A percentile compares a stretch with the other conserved stretches of the same genome.
phyloP scores from a whole-genome alignment of 2,113 vertebrate genomes.

The Bubo scandiacus region DNA sequence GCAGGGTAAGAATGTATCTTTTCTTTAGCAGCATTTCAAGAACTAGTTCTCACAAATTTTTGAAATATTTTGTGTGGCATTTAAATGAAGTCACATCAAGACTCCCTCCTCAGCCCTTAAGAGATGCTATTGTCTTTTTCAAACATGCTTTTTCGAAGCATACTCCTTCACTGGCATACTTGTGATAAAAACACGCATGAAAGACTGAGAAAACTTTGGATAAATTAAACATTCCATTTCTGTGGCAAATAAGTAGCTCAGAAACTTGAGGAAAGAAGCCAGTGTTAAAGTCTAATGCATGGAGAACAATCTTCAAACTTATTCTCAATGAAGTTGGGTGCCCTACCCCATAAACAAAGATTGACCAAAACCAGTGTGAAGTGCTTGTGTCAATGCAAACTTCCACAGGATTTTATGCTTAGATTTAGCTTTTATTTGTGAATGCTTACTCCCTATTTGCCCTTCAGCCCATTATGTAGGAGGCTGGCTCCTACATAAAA shows the following conservation, averaged over 20 bases:
- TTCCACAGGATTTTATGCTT: not conserved
- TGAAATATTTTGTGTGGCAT: slow-evolving; percentile 25
- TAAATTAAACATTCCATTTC: not conserved
- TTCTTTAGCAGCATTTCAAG: slow-evolving; percentile 27
- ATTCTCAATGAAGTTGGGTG: not conserved
- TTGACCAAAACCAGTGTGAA: not conserved
- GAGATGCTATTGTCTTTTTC: slow-evolving; percentile 33
- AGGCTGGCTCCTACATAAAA: not conserved
- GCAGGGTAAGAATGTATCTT: slow-evolving; percentile 46
- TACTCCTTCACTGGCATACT: not conserved
- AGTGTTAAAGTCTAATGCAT: not conserved
- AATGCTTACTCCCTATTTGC: not conserved
- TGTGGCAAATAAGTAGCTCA: not conserved
- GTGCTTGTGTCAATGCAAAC: not conserved
- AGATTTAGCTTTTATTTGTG: not conserved
- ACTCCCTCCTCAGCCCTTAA: not conserved
- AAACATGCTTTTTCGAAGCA: not conserved
- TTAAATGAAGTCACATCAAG: slow-evolving; percentile 25
- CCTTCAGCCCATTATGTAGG: not conserved
- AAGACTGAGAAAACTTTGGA: not conserved
- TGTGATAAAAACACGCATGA: not conserved
- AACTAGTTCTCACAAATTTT: slow-evolving; percentile 31
- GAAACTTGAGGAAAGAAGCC: not conserved
- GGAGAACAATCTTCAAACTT: not conserved
- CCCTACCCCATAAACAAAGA: not conserved